Conservation (phyloP, 2,888 invertebrate species). For the Platycheirus albimanus region DNA sequence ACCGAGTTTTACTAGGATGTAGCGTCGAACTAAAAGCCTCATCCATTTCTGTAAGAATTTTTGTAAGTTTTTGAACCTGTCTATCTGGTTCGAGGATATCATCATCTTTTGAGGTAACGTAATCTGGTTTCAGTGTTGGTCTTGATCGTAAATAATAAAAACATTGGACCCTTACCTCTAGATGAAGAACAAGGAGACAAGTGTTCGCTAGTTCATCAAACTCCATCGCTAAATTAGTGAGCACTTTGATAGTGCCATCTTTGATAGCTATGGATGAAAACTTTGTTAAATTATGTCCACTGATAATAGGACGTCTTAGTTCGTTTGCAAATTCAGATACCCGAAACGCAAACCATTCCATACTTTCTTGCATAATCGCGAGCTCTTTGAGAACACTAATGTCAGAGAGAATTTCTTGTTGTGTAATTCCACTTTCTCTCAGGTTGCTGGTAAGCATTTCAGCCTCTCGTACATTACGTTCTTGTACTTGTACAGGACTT, state of each 20-base stretch:
- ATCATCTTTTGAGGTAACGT: slow-evolving; percentile 85
- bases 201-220: slow-evolving; percentile 95
- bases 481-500: slow-evolving; percentile 90
- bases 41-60: slow-evolving; percentile 90
- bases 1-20: slow-evolving; percentile 91
- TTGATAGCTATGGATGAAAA: slow-evolving; percentile 83
- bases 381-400: slow-evolving; percentile 91
- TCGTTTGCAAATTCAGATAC: slow-evolving; percentile 86
- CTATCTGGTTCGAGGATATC: slow-evolving; percentile 90
- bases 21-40: slow-evolving; percentile 90
- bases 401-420: slow-evolving; percentile 94
- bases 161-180: slow-evolving; percentile 97
- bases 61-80: slow-evolving; percentile 89
- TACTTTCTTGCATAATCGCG: slow-evolving; percentile 95
- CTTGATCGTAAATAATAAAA: slow-evolving; percentile 93
- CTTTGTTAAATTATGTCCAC: slow-evolving; percentile 79
- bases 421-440: slow-evolving; percentile 92
- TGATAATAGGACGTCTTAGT: slow-evolving; percentile 84
- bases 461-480: slow-evolving; percentile 93
- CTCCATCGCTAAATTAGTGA: slow-evolving; percentile 88
- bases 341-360: slow-evolving; percentile 92
- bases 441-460: slow-evolving; percentile 96
- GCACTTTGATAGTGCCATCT: slow-evolving; percentile 85
- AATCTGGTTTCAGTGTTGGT: slow-evolving; percentile 78
- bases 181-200: slow-evolving; percentile 94